Evolutionary conservation across 2,113 vertebrate species (phyloP).

Genomic region (Callithrix jacchus): DNA sequence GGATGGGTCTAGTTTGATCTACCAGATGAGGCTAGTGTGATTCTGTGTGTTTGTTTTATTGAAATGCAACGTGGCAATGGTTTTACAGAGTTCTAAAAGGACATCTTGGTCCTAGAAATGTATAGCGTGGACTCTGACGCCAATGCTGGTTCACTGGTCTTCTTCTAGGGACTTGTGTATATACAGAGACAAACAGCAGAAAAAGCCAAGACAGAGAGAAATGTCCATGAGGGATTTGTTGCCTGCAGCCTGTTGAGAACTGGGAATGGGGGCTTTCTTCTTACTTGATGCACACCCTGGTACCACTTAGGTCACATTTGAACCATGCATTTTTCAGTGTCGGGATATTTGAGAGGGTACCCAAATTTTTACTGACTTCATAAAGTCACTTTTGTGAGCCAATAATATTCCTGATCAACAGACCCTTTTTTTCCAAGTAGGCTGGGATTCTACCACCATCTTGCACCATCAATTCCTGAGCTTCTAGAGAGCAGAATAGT

Average conservation of each 20-base stretch:
- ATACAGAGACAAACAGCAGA: background rate
- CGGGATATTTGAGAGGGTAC: background rate
- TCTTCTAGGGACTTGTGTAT: background rate
- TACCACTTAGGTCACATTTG: no score
- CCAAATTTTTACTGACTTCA: background rate
- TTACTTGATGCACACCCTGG: fast-evolving
- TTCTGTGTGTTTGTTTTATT: background rate
- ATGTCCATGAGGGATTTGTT: background rate
- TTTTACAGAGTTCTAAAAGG: background rate
- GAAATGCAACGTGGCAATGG: background rate
- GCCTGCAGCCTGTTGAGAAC: background rate
- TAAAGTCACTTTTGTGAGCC: background rate
- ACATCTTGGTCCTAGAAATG: background rate
- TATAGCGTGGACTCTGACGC: fast-evolving
- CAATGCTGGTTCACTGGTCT: background rate
- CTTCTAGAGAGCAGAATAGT: no score
- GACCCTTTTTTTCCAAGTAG: background rate
- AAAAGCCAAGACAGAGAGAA: background rate
- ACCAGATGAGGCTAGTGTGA: background rate
- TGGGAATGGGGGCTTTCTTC: background rate
- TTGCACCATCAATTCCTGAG: fast-evolving
- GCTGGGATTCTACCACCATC: no score
- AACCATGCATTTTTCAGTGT: background rate
- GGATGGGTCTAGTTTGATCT: background rate
- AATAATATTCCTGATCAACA: background rate